Evolutionary conservation across 2,113 vertebrate species (phyloP).

Genomic region (Edolisoma coerulescens): DNA sequence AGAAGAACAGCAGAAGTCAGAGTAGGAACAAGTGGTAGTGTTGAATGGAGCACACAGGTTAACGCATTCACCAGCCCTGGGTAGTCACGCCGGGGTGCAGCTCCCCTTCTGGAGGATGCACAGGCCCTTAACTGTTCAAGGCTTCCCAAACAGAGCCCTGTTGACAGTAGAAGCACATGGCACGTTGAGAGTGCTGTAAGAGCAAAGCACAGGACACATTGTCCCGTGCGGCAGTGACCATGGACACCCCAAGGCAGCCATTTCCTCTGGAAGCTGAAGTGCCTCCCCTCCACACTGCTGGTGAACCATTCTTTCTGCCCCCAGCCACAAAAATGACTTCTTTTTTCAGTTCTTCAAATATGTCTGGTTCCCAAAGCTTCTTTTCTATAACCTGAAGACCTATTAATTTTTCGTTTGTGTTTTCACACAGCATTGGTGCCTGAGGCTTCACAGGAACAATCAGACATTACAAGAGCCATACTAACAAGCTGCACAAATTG

Average conservation of each 20-base stretch:
- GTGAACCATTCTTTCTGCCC: rapidly evolving
- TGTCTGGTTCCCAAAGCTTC: background rate
- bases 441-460: background rate
- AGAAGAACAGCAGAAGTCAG: background rate
- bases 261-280: background rate
- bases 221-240: rapidly evolving
- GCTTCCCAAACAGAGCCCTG: rapidly evolving
- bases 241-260: rapidly evolving
- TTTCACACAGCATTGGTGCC: rapidly evolving
- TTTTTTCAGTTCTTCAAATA: background rate
- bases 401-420: background rate
- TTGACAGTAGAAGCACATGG: background rate
- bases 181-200: background rate
- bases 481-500: background rate
- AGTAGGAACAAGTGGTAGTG: background rate
- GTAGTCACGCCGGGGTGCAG: rapidly evolving
- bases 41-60: rapidly evolving
- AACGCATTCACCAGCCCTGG: background rate
- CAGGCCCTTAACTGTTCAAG: background rate
- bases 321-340: background rate
- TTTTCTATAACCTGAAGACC: background rate
- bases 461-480: background rate
- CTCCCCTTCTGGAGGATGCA: background rate
- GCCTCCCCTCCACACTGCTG: rapidly evolving
- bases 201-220: rapidly evolving